phyloP scores from a whole-genome alignment of 2,888 invertebrate species.

The Ochropleura plecta region DNA sequence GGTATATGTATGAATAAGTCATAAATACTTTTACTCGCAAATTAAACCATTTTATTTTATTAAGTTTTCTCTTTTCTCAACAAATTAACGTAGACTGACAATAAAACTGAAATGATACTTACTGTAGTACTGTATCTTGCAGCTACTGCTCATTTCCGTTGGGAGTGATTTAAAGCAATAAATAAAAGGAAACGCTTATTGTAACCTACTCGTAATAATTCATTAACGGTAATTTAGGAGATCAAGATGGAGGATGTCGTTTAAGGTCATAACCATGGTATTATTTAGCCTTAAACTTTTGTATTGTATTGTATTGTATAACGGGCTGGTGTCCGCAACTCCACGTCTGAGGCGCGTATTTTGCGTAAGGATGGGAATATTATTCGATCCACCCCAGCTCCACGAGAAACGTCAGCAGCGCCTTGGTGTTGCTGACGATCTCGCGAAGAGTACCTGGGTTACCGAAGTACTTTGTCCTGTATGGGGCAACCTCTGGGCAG shows the following conservation, averaged over 20 bases:
- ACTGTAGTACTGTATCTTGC: neutral
- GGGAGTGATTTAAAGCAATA: neutral
- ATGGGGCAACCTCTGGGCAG: no score
- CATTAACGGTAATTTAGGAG: slow-evolving; percentile 30
- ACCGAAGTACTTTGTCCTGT: no score
- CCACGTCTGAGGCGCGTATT: no score
- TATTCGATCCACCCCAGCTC: no score
- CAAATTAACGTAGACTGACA: neutral
- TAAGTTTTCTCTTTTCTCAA: neutral
- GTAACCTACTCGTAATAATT: slow-evolving; percentile 3
- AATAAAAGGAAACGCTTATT: slow-evolving; percentile 31
- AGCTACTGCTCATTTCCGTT: slow-evolving; percentile 11
- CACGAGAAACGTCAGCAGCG: no score
- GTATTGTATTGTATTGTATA: no score
- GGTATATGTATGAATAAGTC: neutral
- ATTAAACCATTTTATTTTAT: neutral
- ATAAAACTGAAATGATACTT: slow-evolving; percentile 1
- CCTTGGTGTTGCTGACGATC: no score
- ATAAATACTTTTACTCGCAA: slow-evolving; percentile 5
- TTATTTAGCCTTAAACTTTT: neutral
- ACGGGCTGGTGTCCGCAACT: no score
- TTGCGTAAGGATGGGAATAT: no score
- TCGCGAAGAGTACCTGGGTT: no score
- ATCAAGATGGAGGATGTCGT: slow-evolving; percentile 43
- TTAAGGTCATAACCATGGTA: slow-evolving; percentile 27